Conservation (phyloP, 2,888 invertebrate species). For the Sinodicranocentrus sp. region DNA sequence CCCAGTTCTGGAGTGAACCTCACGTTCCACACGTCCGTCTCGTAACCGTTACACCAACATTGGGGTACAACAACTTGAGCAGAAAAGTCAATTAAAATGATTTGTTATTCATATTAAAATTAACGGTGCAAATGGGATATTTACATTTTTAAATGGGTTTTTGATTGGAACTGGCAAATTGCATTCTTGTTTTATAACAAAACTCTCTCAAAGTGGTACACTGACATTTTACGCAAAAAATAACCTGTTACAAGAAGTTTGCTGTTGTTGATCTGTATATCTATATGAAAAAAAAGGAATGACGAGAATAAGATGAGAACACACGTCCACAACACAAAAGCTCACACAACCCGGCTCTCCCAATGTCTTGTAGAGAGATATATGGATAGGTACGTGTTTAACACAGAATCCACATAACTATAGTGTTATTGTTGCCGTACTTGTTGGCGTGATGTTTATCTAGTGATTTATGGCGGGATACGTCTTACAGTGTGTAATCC, state of each 20-base stretch:
- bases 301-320: constrained; percentile 29
- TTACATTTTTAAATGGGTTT: constrained; percentile 50
- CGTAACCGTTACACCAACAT: background rate
- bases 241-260: constrained; percentile 54
- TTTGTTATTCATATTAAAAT: constrained; percentile 54
- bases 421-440: constrained; percentile 40
- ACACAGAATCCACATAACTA: background rate
- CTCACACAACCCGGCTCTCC: no score
- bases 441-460: constrained; percentile 62
- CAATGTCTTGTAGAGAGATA: no score
- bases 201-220: no score
- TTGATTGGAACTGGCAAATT: constrained; percentile 54
- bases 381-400: no score
- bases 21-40: no score
- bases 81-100: constrained; percentile 38
- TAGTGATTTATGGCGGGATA: constrained; percentile 65
- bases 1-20: background rate
- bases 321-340: background rate
- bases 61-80: background rate
- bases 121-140: constrained; percentile 36
- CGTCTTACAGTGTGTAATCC: constrained; percentile 46
- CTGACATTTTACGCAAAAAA: constrained; percentile 26
- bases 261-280: constrained; percentile 39
- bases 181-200: background rate
- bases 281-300: constrained; percentile 20